A percentile compares a stretch with the other conserved stretches of the same genome.
phyloP scores from a whole-genome alignment of 2,888 invertebrate species.

The Cactoblastis cactorum region DNA sequence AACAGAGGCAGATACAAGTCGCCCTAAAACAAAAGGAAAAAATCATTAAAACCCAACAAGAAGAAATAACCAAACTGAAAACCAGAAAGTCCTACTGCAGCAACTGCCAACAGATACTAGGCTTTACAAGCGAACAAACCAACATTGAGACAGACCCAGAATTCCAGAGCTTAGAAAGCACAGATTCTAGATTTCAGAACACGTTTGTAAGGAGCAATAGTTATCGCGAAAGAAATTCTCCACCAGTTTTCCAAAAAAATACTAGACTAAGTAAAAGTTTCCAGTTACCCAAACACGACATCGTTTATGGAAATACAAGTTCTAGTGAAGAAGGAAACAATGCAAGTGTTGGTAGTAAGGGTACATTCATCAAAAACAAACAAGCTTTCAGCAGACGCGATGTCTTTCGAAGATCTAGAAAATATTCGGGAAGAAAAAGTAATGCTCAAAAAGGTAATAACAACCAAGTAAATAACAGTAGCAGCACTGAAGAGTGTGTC shows the following conservation, averaged over 20 bases:
- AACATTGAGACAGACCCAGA: slow-evolving; percentile 76
- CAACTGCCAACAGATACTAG: slow-evolving; percentile 72
- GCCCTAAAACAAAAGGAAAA: slow-evolving; percentile 85
- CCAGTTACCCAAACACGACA: slow-evolving; percentile 69
- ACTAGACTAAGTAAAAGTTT: slow-evolving; percentile 75
- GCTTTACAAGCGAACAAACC: slow-evolving; percentile 75
- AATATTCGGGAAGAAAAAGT: slow-evolving; percentile 71
- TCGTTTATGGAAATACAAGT: slow-evolving; percentile 68
- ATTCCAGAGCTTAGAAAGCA: slow-evolving; percentile 74
- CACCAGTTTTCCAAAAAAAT: slow-evolving; percentile 74
- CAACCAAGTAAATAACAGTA: slow-evolving; percentile 60
- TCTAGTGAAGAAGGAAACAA: slow-evolving; percentile 75
- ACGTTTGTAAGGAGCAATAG: slow-evolving; percentile 72
- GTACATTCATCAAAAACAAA: slow-evolving; percentile 80
- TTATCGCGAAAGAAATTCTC: slow-evolving; percentile 72
- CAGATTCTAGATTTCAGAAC: slow-evolving; percentile 71
- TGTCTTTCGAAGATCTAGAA: slow-evolving; percentile 71
- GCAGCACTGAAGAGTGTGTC: slow-evolving; percentile 69
- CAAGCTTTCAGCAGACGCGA: slow-evolving; percentile 74
- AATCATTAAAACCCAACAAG: slow-evolving; percentile 84
- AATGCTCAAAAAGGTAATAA: slow-evolving; percentile 56
- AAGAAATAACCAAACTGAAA: slow-evolving; percentile 83
- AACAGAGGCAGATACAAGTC: slow-evolving; percentile 85
- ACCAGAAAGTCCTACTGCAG: slow-evolving; percentile 71
- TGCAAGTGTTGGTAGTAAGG: slow-evolving; percentile 57